Evolutionary conservation across 2,797 vertebrate genomes (phyloP).

Genomic region (Epinephelus coioides): DNA sequence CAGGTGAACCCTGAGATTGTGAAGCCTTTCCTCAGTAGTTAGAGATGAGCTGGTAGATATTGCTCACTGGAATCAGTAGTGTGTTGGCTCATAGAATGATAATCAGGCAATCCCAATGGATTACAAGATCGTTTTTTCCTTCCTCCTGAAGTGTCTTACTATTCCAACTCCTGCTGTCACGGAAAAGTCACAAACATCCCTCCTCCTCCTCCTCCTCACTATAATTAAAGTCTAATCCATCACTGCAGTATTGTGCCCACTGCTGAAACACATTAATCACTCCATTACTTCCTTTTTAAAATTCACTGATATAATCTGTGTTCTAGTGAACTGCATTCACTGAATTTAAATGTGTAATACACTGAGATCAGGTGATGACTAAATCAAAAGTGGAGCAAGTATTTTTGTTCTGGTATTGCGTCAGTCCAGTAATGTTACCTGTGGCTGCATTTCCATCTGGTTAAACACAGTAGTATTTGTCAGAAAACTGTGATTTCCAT

Average conservation of each 20-base stretch:
- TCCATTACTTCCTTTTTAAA: not conserved
- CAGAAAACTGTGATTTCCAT: slow-evolving; percentile 11
- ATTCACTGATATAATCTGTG: not conserved
- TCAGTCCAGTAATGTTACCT: not conserved
- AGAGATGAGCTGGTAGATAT: not conserved
- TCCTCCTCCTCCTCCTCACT: not conserved
- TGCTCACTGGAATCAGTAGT: not conserved
- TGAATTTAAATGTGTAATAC: not conserved
- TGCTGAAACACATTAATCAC: slow-evolving; percentile 12
- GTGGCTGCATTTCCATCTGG: not conserved
- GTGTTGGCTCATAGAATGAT: not conserved
- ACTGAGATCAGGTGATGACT: not conserved
- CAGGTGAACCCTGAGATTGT: not conserved
- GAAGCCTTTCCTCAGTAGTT: not conserved
- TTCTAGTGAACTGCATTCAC: not conserved
- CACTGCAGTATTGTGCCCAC: not conserved
- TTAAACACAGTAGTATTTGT: not conserved
- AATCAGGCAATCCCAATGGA: not conserved
- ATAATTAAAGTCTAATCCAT: not conserved
- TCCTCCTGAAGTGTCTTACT: not conserved
- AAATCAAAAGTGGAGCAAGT: not conserved
- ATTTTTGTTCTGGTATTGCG: not conserved
- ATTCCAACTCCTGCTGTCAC: not conserved
- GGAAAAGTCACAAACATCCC: not conserved
- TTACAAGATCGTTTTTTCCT: not conserved